Evolutionary conservation across 2,113 vertebrate species (phyloP).

Genomic region (Myotis brandtii): DNA sequence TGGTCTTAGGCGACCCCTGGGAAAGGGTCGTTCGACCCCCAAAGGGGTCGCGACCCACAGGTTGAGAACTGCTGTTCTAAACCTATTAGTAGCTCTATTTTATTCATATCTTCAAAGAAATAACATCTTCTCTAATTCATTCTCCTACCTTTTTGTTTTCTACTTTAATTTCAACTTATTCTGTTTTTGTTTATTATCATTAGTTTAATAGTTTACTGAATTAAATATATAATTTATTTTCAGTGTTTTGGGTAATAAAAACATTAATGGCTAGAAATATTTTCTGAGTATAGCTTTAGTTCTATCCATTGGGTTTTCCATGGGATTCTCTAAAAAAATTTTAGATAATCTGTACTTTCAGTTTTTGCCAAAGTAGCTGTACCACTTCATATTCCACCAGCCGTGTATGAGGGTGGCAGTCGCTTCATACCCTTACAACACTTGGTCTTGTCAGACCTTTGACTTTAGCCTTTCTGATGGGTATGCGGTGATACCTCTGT

Average conservation of each 20-base stretch:
- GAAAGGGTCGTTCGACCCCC: no score
- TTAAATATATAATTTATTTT: slow-evolving; percentile 17
- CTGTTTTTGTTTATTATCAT: background rate
- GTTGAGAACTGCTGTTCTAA: background rate
- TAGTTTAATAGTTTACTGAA: background rate
- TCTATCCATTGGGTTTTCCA: background rate
- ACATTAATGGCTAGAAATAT: slow-evolving; percentile 36
- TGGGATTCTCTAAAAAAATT: background rate
- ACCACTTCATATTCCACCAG: background rate
- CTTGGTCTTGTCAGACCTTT: background rate
- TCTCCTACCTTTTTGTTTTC: background rate
- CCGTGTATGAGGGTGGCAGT: background rate
- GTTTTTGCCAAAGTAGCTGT: background rate
- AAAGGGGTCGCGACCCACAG: no score
- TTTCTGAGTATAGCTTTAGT: background rate
- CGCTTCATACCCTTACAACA: background rate
- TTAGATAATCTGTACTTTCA: background rate
- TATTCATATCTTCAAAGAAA: slow-evolving; percentile 34
- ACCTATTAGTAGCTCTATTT: background rate
- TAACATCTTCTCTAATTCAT: background rate
- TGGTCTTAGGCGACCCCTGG: no score
- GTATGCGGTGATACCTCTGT: background rate
- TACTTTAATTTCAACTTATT: slow-evolving; percentile 3
- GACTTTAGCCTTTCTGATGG: background rate
- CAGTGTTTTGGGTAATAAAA: slow-evolving; percentile 20